A percentile compares a stretch with the other conserved stretches of the same genome.
phyloP scores from a whole-genome alignment of 2,888 invertebrate genomes.

The Malthinus seriepunctatus region DNA sequence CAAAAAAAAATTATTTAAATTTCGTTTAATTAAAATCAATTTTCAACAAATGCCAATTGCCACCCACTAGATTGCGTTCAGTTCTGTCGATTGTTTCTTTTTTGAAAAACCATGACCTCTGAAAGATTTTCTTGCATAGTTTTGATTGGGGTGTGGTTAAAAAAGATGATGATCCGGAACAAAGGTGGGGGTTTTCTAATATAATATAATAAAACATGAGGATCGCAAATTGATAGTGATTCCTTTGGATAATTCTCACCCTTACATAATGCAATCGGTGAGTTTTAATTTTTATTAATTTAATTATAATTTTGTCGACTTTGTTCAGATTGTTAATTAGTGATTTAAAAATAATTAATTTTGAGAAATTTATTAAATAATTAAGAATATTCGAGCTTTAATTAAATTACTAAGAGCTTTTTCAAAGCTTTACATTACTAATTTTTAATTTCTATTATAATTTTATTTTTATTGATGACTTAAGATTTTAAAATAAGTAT shows the following conservation, averaged over 20 bases:
- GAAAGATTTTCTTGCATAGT: conserved; percentile 28
- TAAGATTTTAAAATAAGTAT: too few species aligned
- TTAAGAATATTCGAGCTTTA: too few species aligned
- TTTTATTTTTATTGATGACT: too few species aligned
- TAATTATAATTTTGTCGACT: background rate
- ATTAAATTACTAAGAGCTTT: too few species aligned
- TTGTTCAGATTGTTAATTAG: too few species aligned
- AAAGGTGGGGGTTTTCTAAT: conserved; percentile 43
- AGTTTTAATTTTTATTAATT: background rate
- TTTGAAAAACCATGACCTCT: conserved; percentile 32
- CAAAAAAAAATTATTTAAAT: too few species aligned
- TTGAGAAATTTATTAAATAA: too few species aligned
- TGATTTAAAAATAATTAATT: too few species aligned
- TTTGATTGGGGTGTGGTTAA: conserved; percentile 44
- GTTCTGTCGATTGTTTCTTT: background rate
- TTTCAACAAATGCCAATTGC: background rate
- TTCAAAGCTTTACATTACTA: too few species aligned
- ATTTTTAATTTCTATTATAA: too few species aligned
- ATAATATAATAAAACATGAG: conserved; percentile 31
- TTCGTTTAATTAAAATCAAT: background rate
- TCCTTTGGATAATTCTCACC: conserved; percentile 2
- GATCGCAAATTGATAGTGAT: background rate
- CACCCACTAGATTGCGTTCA: background rate
- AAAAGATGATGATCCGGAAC: conserved; percentile 35
- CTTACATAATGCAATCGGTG: conserved; percentile 1